Base-by-base conservation (phyloP, 1,140 invertebrate species). In the Lepidotrigona ventralis region DNA sequence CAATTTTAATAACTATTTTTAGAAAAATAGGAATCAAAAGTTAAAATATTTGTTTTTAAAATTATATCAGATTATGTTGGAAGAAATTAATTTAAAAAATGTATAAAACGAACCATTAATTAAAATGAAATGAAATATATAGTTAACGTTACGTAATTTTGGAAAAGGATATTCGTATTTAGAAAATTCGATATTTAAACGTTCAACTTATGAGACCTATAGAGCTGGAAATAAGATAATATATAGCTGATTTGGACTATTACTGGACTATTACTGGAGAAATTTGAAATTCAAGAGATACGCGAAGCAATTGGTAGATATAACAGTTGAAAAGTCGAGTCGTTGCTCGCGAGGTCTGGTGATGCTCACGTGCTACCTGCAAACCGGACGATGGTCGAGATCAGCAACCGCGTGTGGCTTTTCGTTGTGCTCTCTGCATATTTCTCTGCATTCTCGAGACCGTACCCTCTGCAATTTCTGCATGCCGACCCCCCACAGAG, bases 291-390 rank as follows among this genome's bases (percentile, higher is more conserved):
- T 71, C 21, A 66, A 79, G 69, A 73, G 73, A 79, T 26, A 71
- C 82, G 76, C 69, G 69, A 79, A 66, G 56, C 72, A 69, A 81
- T 79, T 84, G 58, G 64, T 64, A 79, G 58, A 71, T 23, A 54
- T 82, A 83, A 83, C 64, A 75, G 79, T 82, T 85, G 80, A 82
- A 75, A 81, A 69, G 78, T 77, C 29, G 82, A 77, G 71, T 81
- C 53, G 68, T 82, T 86, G 74, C 87, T 85, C 89, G 87, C 90
- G 91, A 91, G 90, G 90, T 92, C 91, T 91, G 91, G 91, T 92
- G 90, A 92, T 92, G 79, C 75, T 81, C 85, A 85, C 86, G 85
- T 88, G 78, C 84, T 88, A 91, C 86, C 85, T 88, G 89, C 85
- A 75, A 79, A 69, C 81, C 81, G 79, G 68, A 86, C 63, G 80